Evolutionary conservation across 2,797 vertebrate species (phyloP), one percentile per base, ranked within the genome.

Genomic region (Hozukius guyotensis): DNA sequence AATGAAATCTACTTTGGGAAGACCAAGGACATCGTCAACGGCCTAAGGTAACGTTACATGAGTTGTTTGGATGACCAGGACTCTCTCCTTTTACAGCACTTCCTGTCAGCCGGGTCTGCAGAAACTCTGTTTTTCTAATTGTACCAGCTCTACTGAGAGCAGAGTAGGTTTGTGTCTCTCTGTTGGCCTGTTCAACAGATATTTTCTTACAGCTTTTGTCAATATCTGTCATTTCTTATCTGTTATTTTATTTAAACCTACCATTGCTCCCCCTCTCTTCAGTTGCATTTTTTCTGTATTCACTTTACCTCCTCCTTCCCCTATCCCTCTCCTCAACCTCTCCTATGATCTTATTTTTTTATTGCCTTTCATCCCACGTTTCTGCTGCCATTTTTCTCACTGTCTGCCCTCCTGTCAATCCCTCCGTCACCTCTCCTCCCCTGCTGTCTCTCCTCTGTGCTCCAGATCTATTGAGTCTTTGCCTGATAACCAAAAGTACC

Each of bases 1-100:
- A 99, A 99, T 31, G 98, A 99, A 96, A 99, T 99, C 94, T 99
- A 99, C 96, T 99, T 99, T 92, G 97, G 98, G 77, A 99, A 99
- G 92, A 99, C 98, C 83, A 99, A 99, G 97, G 98, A 99, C 93
- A 99, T 99, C 6, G 98, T 99, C 86, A 99, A 99, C 14, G 98
- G 98, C 85, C 96, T 99, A 92, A 99, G 98, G 98, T 99, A 97
- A 78, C 4, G 2, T 52, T 8, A 20, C 36, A 34, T 7, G 13
- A 63, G 16, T 14, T 31, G 29, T 77, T 38, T 46, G 8, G 2
- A 29, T 72, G 0, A 16, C 7, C 14, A 6, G 14, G 42, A 8
- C 8, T 34, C 27, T 72, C 55, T 86, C 6, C 16, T 36, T 77
- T 79, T 31, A 60, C 77, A 85, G 85, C 7, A 10, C 32, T 9